Evolutionary conservation across 2,797 vertebrate species (phyloP), one percentile per base, ranked within the genome.

Genomic region (Enteromius anoplus): DNA sequence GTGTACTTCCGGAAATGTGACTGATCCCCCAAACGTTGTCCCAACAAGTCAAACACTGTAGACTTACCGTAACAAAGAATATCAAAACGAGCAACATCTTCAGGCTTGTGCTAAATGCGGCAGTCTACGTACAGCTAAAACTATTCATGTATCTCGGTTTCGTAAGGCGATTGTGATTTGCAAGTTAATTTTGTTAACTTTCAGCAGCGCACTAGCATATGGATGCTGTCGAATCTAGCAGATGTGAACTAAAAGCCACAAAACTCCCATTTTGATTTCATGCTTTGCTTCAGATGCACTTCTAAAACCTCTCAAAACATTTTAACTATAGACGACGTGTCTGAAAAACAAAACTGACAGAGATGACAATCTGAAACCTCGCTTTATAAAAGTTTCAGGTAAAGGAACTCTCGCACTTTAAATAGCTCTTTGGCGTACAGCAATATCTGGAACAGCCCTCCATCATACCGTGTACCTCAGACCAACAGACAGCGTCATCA

Each of bases 381-480:
- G 76, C 85, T 72, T 86, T 84, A 87, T 87, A 88, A 85, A 86
- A 86, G 83, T 86, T 88, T 88, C 83, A 85, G 75, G 82, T 81
- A 65, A 70, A 83, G 78, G 85, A 81, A 80, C 66, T 84, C 82
- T 80, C 65, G 26, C 79, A 75, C 71, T 82, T 82, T 82, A 82
- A 86, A 85, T 86, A 81, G 85, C 76, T 73, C 69, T 42, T 64
- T 70, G 69, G 55, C 71, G 66, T 55, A 72, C 45, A 73, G 68
- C 77, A n/a, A 68, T 85, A 75, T 85, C 78, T 62, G 47, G 80
- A 83, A 60, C 80, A 83, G 83, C 80, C 51, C 77, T 88, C 84
- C 83, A 80, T 86, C 82, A 88, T 49, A 80, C 68, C 58, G 65
- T 14, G 65, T 42, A 72, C 83, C 84, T 88, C 83, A 86, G 80